phyloP scores from a whole-genome alignment of 2,113 vertebrate species.

The Cromileptes altivelis region DNA sequence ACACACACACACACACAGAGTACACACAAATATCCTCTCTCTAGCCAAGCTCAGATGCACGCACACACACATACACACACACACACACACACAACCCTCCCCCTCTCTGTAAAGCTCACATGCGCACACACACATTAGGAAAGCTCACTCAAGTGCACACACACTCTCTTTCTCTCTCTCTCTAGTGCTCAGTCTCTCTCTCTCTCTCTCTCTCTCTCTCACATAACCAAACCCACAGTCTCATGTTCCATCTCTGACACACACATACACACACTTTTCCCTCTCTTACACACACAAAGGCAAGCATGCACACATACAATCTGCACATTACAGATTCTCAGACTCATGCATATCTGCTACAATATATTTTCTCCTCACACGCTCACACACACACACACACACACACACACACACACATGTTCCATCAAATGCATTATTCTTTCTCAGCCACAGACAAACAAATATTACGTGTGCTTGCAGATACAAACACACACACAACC shows the following conservation, averaged over 20 bases:
- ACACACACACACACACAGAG: slow-evolving; percentile 45
- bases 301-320: slow-evolving; percentile 53
- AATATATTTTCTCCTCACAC: slow-evolving; percentile 55
- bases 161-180: slow-evolving; percentile 59
- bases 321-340: slow-evolving; percentile 66
- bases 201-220: slow-evolving; percentile 65
- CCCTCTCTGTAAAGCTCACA: slow-evolving; percentile 59
- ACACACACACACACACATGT: slow-evolving; percentile 40
- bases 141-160: slow-evolving; percentile 64
- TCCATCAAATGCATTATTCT: slow-evolving; percentile 63
- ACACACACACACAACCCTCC: slow-evolving; percentile 31
- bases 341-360: slow-evolving; percentile 48
- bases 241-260: slow-evolving; percentile 81
- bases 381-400: no score
- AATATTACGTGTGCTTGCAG: slow-evolving; percentile 38
- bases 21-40: slow-evolving; percentile 73
- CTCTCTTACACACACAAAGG: slow-evolving; percentile 34
- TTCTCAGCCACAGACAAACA: slow-evolving; percentile 59
- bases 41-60: slow-evolving; percentile 71
- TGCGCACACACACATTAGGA: slow-evolving; percentile 58
- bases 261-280: slow-evolving; percentile 54
- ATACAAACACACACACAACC: slow-evolving; percentile 41
- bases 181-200: slow-evolving; percentile 58
- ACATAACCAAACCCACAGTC: slow-evolving; percentile 82
- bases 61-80: slow-evolving; percentile 55